phyloP scores from a whole-genome alignment of 1,140 invertebrate species.

The Meloidogyne exigua region DNA sequence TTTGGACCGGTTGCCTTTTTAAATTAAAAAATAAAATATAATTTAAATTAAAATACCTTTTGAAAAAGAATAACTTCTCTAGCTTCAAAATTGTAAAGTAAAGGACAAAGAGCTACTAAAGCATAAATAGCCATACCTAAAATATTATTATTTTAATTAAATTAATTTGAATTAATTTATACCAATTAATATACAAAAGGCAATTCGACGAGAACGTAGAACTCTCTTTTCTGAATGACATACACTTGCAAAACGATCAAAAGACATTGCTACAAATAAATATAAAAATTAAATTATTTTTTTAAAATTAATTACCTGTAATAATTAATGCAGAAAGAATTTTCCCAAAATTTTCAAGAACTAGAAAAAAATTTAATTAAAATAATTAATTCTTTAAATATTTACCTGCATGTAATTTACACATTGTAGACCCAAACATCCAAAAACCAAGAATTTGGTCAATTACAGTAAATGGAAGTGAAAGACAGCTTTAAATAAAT shows the following conservation, averaged over 20 bases:
- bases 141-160: too few relatives aligned
- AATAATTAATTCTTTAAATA: not conserved
- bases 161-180: constrained; percentile 21
- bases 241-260: constrained; percentile 61
- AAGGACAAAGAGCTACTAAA: constrained; percentile 56
- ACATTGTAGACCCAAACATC: constrained; percentile 61
- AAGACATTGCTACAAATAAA: constrained; percentile 54
- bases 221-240: constrained; percentile 56
- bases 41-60: not conserved
- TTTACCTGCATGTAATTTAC: constrained; percentile 55
- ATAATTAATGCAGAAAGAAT: constrained; percentile 61
- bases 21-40: not conserved
- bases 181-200: constrained; percentile 55
- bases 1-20: constrained; percentile 56
- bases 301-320: constrained; percentile 29
- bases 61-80: constrained; percentile 59
- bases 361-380: constrained; percentile 7
- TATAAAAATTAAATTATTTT: not conserved
- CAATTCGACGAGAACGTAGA: constrained; percentile 46
- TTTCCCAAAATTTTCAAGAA: constrained; percentile 63
- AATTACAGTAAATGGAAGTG: constrained; percentile 61
- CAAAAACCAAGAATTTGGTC: constrained; percentile 64
- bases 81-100: constrained; percentile 59
- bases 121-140: constrained; percentile 58
- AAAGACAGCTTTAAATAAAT: constrained; percentile 46